Evolutionary conservation across 2,113 vertebrate genomes (phyloP), one percentile per base, ranked within the genome.

Genomic region (Lepus europaeus): DNA sequence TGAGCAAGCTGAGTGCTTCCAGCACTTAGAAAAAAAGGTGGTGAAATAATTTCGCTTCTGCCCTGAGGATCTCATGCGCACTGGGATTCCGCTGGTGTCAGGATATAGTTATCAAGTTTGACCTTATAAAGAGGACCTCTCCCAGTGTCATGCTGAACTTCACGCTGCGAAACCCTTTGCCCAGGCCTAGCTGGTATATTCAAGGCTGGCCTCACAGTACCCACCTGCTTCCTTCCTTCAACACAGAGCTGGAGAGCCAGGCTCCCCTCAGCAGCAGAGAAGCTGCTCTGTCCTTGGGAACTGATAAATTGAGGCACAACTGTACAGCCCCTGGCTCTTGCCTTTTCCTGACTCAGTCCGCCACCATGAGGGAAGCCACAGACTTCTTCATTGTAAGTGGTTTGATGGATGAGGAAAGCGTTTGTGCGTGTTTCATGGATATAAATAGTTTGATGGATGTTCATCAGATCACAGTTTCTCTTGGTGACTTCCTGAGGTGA

Each of bases 1-100:
- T 93, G 92, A 96, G 90, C 3, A 2, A 85, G 92, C 51, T 81
- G 85, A 90, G n/a, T 66, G 94, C 76, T 73, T 87, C 96, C 81
- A 96, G 82, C 95, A 22, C 84, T 95, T 45, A 88, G 59, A 96
- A 77, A 39, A 89, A 89, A 95, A 92, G 72, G 68, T 45, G 89
- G 94, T 90, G 74, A 4, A 27, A 63, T 95, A 63, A 90, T 84
- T 90, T 59, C 68, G 70, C 92, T 89, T 91, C 89, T 69, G 49
- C 63, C 45, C 81, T 95, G 95, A 89, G 79, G 96, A 84, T 69
- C 66, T 91, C 63, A 79, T n/a, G n/a, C 36, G 53, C 22, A 16
- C 53, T 80, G 82, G 73, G 84, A 68, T n/a, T 92, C 78, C 29
- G 72, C 45, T 92, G 33, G 33, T 73, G 79, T 73, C 11, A 39